A percentile compares a stretch with the other conserved stretches of the same genome.
phyloP scores from a whole-genome alignment of 1,140 invertebrate species.

The Diorhabda elongata region DNA sequence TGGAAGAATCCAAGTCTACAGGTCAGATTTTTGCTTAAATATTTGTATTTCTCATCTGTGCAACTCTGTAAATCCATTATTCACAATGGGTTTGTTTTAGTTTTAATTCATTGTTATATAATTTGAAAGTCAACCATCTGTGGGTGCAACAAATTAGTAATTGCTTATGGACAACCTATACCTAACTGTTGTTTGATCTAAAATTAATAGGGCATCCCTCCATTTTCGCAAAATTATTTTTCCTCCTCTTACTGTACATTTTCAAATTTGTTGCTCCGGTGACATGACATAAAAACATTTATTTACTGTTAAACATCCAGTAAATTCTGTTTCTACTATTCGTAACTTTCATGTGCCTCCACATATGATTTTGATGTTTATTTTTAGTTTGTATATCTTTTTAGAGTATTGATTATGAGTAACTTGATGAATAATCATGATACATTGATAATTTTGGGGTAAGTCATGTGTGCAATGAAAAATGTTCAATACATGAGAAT shows the following conservation, averaged over 20 bases:
- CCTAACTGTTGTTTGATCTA: neutral
- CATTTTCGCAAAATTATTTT: neutral
- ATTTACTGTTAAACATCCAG: neutral
- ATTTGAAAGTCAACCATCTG: conserved; percentile 40
- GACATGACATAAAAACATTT: neutral
- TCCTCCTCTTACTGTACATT: neutral
- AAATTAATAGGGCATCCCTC: neutral
- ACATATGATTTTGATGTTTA: no score
- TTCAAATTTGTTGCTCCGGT: neutral
- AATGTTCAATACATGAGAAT: no score
- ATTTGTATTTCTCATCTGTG: no score
- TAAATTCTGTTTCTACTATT: neutral
- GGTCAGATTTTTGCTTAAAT: conserved; percentile 47
- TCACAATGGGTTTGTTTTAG: conserved; percentile 21
- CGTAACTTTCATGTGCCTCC: neutral
- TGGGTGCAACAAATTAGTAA: conserved; percentile 24
- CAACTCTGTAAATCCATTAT: neutral
- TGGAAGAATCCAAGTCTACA: conserved; percentile 54
- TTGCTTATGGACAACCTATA: neutral
- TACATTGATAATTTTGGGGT: no score
- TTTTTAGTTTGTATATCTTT: no score
- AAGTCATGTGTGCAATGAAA: no score
- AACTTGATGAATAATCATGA: no score
- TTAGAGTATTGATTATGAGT: no score
- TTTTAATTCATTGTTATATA: conserved; percentile 34